phyloP scores from a whole-genome alignment of 2,797 vertebrate genomes.

The Clarias laeviceps region DNA sequence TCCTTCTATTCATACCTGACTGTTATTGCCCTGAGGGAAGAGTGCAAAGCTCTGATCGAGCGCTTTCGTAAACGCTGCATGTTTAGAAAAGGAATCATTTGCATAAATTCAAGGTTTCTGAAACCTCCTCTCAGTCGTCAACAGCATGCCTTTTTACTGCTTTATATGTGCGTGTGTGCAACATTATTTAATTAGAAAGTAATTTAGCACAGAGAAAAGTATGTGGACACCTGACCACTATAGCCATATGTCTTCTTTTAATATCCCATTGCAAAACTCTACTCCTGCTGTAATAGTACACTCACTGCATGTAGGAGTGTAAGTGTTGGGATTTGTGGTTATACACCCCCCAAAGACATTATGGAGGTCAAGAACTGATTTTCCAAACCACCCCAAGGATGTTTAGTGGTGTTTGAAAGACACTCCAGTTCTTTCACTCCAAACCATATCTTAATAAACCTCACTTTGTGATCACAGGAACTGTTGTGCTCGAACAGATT shows the following conservation, averaged over 20 bases:
- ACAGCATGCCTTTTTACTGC: background rate
- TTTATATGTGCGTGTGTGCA: background rate
- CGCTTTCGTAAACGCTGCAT: background rate
- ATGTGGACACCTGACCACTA: background rate
- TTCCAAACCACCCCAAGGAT: background rate
- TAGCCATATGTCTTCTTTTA: background rate
- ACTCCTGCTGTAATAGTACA: background rate
- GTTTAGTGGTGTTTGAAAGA: background rate
- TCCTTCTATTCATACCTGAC: constrained; percentile 13
- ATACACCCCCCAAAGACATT: background rate
- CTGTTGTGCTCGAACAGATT: background rate
- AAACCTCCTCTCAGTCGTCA: too few species aligned
- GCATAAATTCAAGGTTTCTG: background rate
- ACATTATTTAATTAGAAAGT: background rate
- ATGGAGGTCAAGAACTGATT: background rate
- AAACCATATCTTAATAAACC: background rate
- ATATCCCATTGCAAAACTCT: background rate
- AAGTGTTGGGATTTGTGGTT: background rate
- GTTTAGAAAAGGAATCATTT: background rate
- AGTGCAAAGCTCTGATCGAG: background rate
- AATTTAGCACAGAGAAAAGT: background rate
- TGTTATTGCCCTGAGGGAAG: background rate
- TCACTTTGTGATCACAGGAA: background rate
- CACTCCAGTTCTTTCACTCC: background rate
- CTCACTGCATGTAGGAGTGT: background rate